A percentile compares a stretch with the other conserved stretches of the same genome.
Conservation (phyloP, 2,113 vertebrate species). For the Onychostoma macrolepis region DNA sequence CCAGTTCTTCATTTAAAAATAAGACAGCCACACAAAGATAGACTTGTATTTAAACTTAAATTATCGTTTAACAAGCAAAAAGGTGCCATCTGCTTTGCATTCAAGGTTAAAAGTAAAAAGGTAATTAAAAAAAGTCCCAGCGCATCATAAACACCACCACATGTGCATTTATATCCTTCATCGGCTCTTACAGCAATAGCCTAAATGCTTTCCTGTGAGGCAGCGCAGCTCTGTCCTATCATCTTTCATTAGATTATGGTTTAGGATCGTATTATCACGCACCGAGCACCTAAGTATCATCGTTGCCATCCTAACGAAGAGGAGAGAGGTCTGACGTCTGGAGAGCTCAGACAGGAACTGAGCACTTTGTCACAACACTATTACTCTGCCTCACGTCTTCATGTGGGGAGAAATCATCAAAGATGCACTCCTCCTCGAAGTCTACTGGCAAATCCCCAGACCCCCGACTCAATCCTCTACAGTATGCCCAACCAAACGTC, state of each 20-base stretch:
- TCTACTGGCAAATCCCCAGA: constrained; percentile 51
- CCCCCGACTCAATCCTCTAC: constrained; percentile 66
- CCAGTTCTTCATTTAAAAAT: neutral
- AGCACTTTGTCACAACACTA: constrained; percentile 60
- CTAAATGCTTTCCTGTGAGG: constrained; percentile 32
- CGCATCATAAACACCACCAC: neutral
- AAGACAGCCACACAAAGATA: neutral
- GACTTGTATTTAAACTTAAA: neutral
- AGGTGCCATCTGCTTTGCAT: neutral
- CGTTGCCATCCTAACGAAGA: constrained; percentile 46
- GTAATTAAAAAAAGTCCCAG: neutral
- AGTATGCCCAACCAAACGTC: constrained; percentile 48
- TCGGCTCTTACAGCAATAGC: neutral
- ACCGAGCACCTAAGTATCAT: neutral
- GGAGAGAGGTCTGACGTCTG: constrained; percentile 55
- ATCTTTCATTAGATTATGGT: constrained; percentile 43
- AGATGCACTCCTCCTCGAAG: constrained; percentile 33
- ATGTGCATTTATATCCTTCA: constrained; percentile 6
- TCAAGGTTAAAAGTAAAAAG: neutral
- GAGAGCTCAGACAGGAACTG: constrained; percentile 53
- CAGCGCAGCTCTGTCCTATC: constrained; percentile 16
- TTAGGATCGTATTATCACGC: neutral
- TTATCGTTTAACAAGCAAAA: neutral
- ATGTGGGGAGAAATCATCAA: constrained; percentile 35
- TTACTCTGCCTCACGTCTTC: constrained; percentile 19